Base-by-base conservation (phyloP, 2,888 invertebrate species). In the Pomacea canaliculata region DNA sequence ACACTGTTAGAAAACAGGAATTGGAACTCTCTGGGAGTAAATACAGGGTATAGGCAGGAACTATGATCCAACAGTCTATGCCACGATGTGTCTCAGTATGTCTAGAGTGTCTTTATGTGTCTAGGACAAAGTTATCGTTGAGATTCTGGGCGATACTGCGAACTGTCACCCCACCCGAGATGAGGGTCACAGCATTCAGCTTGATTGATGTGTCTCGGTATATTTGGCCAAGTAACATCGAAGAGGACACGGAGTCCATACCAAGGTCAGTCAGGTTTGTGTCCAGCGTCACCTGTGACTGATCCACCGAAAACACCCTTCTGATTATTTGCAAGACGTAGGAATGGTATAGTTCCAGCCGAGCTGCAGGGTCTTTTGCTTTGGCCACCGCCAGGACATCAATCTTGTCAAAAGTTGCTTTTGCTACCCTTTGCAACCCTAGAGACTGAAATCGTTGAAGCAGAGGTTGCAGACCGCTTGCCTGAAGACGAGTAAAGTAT, bases 401-500 rank as follows among this genome's bases (percentile, higher is more conserved):
- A 19, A 1, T 1, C 1, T 18, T 27, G 27, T 4, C 27, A 16
- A 16, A 12, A 1, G 1, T 63, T 7, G n/a, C n/a, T n/a, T n/a
- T n/a, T n/a, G n/a, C n/a, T n/a, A n/a, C n/a, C n/a, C n/a, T n/a
- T n/a, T n/a, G n/a, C n/a, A n/a, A n/a, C n/a, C n/a, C n/a, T n/a
- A 7, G 18, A 1, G 5, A n/a, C 3, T 63, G 63, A 10, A 63
- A 19, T 1, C 63, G 63, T 19, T 12, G 10, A 9, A n/a, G 19
- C 46, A 79, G 67, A 7, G 75, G 71, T 10, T 66, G 56, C 37
- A 71, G 46, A 56, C 65, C 60, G 18, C 75, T 77, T 19, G 74
- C 51, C 9, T 56, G 60, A 63, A 79, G 46, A n/a, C 62, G 27
- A 37, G 77, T 62, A 1, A 75, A 74, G 48, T 80, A 73, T 1